Evolutionary conservation across 2,113 vertebrate genomes (phyloP), one percentile per base, ranked within the genome.

Genomic region (Zingel zingel): DNA sequence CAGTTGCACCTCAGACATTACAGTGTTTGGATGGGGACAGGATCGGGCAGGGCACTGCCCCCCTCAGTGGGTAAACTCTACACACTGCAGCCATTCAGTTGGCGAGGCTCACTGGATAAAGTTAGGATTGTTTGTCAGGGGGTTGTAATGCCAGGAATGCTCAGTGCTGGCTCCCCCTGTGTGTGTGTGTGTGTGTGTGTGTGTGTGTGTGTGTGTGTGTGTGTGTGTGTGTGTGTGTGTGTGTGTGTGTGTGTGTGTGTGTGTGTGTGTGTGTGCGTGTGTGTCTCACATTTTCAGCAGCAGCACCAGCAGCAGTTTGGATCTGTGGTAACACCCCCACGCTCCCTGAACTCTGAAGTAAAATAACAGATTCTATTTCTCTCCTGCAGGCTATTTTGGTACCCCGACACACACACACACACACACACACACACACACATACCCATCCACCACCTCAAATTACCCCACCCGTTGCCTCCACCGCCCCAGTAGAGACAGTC

Each of bases 71-170:
- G 90, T 93, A 94, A 94, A 95, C 92, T 93, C 87, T 58, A 90
- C 92, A 96, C 95, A 96, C 94, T 95, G 91, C 87, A 81, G 82
- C 94, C 93, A 95, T 96, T 96, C 93, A 96, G 88, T 82, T 89
- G 82, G 82, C 91, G 78, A 77, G 13, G 76, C 90, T 86, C 88
- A 70, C 85, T 90, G 94, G 94, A 96, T 96, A 94, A 95, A 95
- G 95, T 96, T 96, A 93, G 94, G 94, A 95, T 95, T 96, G 95
- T 96, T 95, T 95, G 95, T 96, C 93, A 94, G 94, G 51, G 73
- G 70, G 65, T 93, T 94, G 95, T 92, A 95, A 96, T 94, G 94
- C 84, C 90, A 94, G 95, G 95, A 96, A 96, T 96, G 94, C 88
- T 86, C 86, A 82, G 93, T 57, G 87, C 90, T 63, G 58, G 70